Conservation (phyloP, 53 echinoderm and acorn worm genomes). For the Holothuria scabra region DNA sequence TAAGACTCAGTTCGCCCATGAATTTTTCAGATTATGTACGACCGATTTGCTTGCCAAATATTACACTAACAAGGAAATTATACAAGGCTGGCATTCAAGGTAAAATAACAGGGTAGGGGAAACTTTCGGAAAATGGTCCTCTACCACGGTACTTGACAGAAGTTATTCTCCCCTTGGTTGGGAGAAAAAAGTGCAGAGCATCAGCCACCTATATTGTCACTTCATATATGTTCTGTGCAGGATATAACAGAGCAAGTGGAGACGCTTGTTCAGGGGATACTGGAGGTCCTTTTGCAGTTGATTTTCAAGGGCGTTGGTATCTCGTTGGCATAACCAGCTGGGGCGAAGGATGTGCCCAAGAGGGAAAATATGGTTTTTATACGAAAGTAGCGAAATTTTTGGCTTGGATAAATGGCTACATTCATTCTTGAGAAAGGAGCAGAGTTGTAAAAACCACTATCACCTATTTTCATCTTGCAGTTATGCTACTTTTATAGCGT, state of each 20-base stretch:
- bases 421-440: neutral
- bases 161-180: constrained; percentile 65
- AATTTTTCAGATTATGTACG: constrained; percentile 65
- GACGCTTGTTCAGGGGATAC: constrained; percentile 81
- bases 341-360: constrained; percentile 84
- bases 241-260: constrained; percentile 14
- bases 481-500: no score
- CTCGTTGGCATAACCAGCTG: constrained; percentile 83
- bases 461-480: no score
- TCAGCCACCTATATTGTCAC: constrained; percentile 53
- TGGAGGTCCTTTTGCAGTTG: constrained; percentile 78
- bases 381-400: constrained; percentile 66
- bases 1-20: constrained; percentile 56
- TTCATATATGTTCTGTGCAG: constrained; percentile 87
- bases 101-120: constrained; percentile 77
- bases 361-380: constrained; percentile 85
- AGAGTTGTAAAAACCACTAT: no score
- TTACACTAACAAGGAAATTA: constrained; percentile 24
- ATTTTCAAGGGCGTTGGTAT: constrained; percentile 63
- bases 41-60: constrained; percentile 76
- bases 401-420: constrained; percentile 48
- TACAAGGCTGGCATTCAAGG: constrained; percentile 41
- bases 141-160: constrained; percentile 68
- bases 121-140: constrained; percentile 62
- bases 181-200: constrained; percentile 43